Base-by-base conservation (phyloP, 2,797 vertebrate species). In the Hoplostethus mediterraneus region DNA sequence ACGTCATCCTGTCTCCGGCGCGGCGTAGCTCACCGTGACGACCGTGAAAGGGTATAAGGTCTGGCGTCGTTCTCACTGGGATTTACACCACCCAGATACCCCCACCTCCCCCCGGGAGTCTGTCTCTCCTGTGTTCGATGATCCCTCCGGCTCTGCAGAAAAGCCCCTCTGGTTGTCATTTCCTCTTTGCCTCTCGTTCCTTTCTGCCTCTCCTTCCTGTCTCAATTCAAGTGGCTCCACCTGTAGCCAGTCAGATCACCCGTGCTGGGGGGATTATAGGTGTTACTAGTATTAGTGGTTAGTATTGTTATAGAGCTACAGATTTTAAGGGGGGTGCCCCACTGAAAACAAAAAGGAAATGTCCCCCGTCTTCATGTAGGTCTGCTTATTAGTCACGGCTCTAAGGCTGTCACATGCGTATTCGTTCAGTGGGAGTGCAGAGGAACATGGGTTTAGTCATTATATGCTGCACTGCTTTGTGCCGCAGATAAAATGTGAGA, bases 321-420 rank as follows among this genome's bases (percentile, higher is more conserved):
- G 40, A 44, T 44, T 44, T 44, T 44, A 13, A 13, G 52, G 38
- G 30, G 61, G 28, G 3, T 38, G 49, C 11, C 33, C n/a, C 8
- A 3, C 40, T 14, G 52, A 11, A 75, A 76, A 77, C 38, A 75
- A 73, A 67, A 73, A 67, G 44, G 47, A 52, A 13, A 66, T 12
- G 25, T 75, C 45, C 21, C 21, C 21, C 1, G 21, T 21, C 21
- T 21, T 21, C 17, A 38, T 67, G 63, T 28, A 33, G 47, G 68
- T 36, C 48, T 4, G 30, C 63, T 87, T 76, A 47, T 83, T 79
- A 71, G 62, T 77, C 73, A 69, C 65, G 74, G 73, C 52, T 56
- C 16, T 75, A 47, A 51, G 58, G 58, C 30, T 66, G 81, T 78
- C 58, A 57, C 38, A n/a, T 67, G 45, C 4, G 67, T 12, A 44